A percentile compares a stretch with the other conserved stretches of the same genome.
Conservation (phyloP, 2,888 invertebrate species). For the Dioctria linearis region DNA sequence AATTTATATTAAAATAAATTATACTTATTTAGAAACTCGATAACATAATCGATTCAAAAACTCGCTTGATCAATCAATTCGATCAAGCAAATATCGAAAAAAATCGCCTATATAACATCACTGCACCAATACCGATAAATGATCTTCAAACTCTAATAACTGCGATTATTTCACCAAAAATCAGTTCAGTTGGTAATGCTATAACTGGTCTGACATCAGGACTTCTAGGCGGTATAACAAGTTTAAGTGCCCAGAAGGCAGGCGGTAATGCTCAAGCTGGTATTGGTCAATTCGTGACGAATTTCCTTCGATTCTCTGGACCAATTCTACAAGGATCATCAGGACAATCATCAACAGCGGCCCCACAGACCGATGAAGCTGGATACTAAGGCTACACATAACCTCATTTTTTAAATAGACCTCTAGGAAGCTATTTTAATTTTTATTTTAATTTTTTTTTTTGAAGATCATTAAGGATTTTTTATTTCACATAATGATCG, state of each 20-base stretch:
- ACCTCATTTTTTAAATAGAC: constrained; percentile 5
- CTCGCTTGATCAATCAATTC: constrained; percentile 78
- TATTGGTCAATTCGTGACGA: constrained; percentile 69
- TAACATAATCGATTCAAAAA: constrained; percentile 85
- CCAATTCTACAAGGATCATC: constrained; percentile 70
- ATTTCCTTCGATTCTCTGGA: constrained; percentile 69
- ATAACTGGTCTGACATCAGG: constrained; percentile 77
- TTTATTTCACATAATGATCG: constrained; percentile 31
- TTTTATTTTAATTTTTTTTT: not conserved
- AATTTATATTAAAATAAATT: not conserved
- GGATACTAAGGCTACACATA: constrained; percentile 64
- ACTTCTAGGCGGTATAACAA: constrained; percentile 72
- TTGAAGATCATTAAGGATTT: constrained; percentile 14
- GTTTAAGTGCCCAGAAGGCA: constrained; percentile 72
- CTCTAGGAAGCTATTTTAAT: constrained; percentile 30
- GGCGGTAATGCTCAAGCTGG: constrained; percentile 66
- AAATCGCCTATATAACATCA: constrained; percentile 83
- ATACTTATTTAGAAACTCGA: constrained; percentile 81
- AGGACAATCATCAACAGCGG: constrained; percentile 66
- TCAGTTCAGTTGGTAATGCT: constrained; percentile 79
- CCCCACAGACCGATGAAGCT: constrained; percentile 68
- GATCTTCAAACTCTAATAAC: constrained; percentile 78
- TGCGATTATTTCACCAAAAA: constrained; percentile 80
- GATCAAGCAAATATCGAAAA: constrained; percentile 83
- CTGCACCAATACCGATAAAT: constrained; percentile 76